Evolutionary conservation across 2,113 vertebrate species (phyloP), one percentile per base, ranked within the genome.

Genomic region (Cyprinodon brontotheroides): DNA sequence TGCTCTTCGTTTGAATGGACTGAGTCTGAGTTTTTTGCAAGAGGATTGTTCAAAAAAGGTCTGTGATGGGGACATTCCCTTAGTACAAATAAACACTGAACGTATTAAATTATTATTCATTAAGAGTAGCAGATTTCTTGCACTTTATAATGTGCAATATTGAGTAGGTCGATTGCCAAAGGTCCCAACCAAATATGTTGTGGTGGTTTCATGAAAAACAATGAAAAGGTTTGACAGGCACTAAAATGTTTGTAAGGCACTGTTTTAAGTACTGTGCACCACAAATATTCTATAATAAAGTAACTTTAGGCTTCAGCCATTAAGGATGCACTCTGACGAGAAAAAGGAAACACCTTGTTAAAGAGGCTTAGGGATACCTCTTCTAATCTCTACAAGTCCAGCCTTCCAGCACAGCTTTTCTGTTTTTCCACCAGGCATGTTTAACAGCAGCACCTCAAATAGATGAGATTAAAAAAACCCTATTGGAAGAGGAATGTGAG

Each of bases 381-480:
- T 45, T 41, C 59, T 87, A 77, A 85, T 87, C 68, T 22, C 11
- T 41, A 65, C 3, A 7, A 59, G 11, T 36, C 69, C 72, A 75
- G 72, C 65, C 41, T 72, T 77, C 41, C 50, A 70, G 2, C 59
- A 61, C 70, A 41, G 75, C 67, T 36, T 11, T 80, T 83, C 74
- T 81, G 57, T 78, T 87, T 86, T 77, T 75, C 68, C 61, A 70
- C 13, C 5, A 82, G 71, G 79, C 74, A 63, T 4, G 68, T 74
- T 82, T 84, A 76, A 86, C 78, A 82, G 74, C 77, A 70, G 72
- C 86, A 78, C 85, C 86, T 83, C 84, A 85, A 57, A 79, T 74
- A 86, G 75, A 82, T 82, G 79, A 82, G 87, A 88, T 90, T 17
- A 70, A 70, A 78, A 66, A 70, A 60, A 79, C 45, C 39, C 53